Percentiles rank a stretch among this genome's conserved stretches.
These are phyloP conservation scores for Drosophila macrothrix DNA, from an alignment of 2,888 invertebrate species.

Conservation along the genomic window DNA sequence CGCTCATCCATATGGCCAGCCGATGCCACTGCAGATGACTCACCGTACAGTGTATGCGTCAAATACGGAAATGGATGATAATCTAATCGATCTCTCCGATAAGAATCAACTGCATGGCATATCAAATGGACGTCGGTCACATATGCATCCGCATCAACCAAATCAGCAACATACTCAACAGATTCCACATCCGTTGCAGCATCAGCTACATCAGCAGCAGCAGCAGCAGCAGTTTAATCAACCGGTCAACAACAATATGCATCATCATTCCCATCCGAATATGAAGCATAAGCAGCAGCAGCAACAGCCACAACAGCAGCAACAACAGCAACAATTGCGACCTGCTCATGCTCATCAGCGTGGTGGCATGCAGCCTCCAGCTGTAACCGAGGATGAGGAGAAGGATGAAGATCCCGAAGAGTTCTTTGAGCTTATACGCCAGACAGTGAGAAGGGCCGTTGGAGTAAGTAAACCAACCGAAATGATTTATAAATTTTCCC, in stretches of 20 bases:
- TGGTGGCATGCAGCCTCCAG: slow-evolving; percentile 24
- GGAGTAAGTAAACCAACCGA: slow-evolving; percentile 58
- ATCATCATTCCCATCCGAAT: slow-evolving; percentile 24
- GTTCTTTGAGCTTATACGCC: slow-evolving; percentile 81
- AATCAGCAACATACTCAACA: slow-evolving; percentile 24
- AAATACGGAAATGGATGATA: slow-evolving; percentile 30
- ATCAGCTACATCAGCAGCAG: slow-evolving; percentile 70
- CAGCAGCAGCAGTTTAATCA: slow-evolving; percentile 55
- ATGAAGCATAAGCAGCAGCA: slow-evolving; percentile 21
- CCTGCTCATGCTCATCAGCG: slow-evolving; percentile 23
- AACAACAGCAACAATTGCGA: slow-evolving; percentile 15
- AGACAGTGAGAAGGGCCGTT: slow-evolving; percentile 81
- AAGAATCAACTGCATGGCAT: slow-evolving; percentile 44
- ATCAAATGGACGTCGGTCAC: slow-evolving; percentile 21
- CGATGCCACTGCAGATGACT: slow-evolving; percentile 27
- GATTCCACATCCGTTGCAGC: slow-evolving; percentile 52
- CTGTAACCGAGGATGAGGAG: slow-evolving; percentile 61
- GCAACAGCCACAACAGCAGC: slow-evolving; percentile 12
- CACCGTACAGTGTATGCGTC: slow-evolving; percentile 47
- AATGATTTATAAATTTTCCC: background rate
- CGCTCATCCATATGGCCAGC: slow-evolving; percentile 31
- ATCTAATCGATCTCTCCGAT: slow-evolving; percentile 43
- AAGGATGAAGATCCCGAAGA: slow-evolving; percentile 83
- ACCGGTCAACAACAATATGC: slow-evolving; percentile 16
- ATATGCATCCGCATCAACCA: slow-evolving; percentile 31